Conservation (phyloP, 2,797 vertebrate genomes). For the Masticophis lateralis region DNA sequence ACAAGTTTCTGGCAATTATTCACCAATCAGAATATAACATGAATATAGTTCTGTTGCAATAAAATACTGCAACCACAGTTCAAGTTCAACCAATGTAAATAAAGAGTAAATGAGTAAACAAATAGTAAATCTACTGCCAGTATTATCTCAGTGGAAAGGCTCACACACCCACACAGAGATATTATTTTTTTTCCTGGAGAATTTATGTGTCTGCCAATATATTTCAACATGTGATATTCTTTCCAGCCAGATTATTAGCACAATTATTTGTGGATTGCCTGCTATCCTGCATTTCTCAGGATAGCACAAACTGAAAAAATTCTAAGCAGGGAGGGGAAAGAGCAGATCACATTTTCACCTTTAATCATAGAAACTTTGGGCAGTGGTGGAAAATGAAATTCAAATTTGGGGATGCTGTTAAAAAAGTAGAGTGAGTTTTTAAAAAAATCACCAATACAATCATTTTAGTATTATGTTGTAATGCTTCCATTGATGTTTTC, state of each 20-base stretch:
- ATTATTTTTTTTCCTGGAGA: not conserved
- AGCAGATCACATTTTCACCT: not conserved
- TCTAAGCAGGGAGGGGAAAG: no score
- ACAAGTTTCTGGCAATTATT: slow-evolving; percentile 9
- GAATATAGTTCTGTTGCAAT: not conserved
- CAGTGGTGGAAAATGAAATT: not conserved
- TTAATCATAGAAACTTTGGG: not conserved
- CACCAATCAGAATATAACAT: not conserved
- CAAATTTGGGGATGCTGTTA: not conserved
- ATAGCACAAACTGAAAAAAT: not conserved
- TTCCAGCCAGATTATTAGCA: not conserved
- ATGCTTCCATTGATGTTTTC: not conserved
- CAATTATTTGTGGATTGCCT: not conserved
- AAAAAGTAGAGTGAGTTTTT: not conserved
- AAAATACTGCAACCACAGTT: slow-evolving; percentile 3
- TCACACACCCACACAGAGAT: not conserved
- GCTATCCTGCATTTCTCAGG: not conserved
- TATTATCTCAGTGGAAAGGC: not conserved
- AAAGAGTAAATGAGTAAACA: not conserved
- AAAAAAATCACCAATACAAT: not conserved
- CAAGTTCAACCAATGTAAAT: not conserved
- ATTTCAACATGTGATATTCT: not conserved
- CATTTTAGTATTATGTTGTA: not conserved
- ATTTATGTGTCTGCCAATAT: not conserved
- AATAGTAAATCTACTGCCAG: not conserved